Conservation (phyloP, 2,888 invertebrate genomes). For the Patella pellucida region DNA sequence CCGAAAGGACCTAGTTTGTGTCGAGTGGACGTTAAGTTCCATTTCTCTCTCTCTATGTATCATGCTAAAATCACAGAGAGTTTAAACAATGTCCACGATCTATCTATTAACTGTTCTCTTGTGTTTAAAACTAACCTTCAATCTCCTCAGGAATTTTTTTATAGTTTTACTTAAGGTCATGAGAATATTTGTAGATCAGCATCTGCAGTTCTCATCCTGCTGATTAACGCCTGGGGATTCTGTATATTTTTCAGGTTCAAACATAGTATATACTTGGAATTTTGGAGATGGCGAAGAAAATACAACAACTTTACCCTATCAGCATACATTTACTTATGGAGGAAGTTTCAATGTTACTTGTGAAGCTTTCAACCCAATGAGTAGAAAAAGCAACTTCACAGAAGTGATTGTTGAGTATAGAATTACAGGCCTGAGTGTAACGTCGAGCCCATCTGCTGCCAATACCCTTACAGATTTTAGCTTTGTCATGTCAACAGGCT, state of each 20-base stretch:
- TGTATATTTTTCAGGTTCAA: constrained; percentile 46
- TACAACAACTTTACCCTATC: constrained; percentile 24
- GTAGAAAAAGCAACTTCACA: constrained; percentile 50
- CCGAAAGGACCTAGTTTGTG: too few relatives aligned
- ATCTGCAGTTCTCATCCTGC: too few relatives aligned
- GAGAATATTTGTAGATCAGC: too few relatives aligned
- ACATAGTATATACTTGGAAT: constrained; percentile 61
- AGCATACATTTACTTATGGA: constrained; percentile 39
- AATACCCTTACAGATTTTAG: constrained; percentile 30
- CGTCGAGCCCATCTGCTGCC: constrained; percentile 17
- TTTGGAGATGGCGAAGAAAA: constrained; percentile 55
- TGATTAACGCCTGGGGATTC: neutral
- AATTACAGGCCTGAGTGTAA: constrained; percentile 43
- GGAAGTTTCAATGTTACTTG: constrained; percentile 53
- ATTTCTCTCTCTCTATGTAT: too few relatives aligned
- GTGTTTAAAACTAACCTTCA: too few relatives aligned
- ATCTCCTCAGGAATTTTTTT: too few relatives aligned
- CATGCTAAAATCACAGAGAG: too few relatives aligned
- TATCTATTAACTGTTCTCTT: too few relatives aligned
- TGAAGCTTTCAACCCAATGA: constrained; percentile 51
- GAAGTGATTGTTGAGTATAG: constrained; percentile 50
- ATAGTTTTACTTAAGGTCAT: too few relatives aligned
- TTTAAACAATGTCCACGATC: too few relatives aligned
- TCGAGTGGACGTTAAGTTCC: too few relatives aligned
- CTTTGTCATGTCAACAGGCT: constrained; percentile 50